Percentiles rank a stretch among this genome's conserved stretches.
phyloP scores from a whole-genome alignment of 53 echinoderm and acorn worm species.

The Paracentrotus lividus region DNA sequence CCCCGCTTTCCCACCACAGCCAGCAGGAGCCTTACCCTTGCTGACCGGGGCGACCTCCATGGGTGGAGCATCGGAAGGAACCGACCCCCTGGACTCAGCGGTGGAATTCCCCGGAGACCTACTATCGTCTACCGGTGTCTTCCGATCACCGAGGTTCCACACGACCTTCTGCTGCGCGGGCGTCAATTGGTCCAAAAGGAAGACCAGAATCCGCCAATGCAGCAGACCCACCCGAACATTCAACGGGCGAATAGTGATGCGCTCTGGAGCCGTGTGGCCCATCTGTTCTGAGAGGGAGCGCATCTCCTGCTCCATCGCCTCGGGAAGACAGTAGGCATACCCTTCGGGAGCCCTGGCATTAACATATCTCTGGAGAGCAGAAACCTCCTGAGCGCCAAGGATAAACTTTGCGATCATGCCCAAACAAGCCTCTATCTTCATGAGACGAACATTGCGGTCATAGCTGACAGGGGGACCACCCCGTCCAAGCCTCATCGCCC shows the following conservation, averaged over 20 bases:
- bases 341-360: neutral
- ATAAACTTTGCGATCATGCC: neutral
- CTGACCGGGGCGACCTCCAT: no score
- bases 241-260: neutral
- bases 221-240: neutral
- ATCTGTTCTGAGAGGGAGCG: neutral
- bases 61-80: no score
- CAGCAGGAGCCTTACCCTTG: no score
- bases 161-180: neutral
- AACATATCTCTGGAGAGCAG: neutral
- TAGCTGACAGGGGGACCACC: neutral
- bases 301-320: neutral
- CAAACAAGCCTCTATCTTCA: neutral
- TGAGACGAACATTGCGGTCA: neutral
- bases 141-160: no score
- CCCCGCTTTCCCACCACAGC: no score
- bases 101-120: no score
- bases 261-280: neutral
- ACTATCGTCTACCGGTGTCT: no score
- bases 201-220: neutral
- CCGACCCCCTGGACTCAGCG: no score
- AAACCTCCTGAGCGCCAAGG: neutral
- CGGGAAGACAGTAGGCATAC: neutral
- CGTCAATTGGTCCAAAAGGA: neutral
- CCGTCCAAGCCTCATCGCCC: neutral